Base-by-base conservation (phyloP, 2,113 vertebrate genomes). In the Bolborhynchus lineola region DNA sequence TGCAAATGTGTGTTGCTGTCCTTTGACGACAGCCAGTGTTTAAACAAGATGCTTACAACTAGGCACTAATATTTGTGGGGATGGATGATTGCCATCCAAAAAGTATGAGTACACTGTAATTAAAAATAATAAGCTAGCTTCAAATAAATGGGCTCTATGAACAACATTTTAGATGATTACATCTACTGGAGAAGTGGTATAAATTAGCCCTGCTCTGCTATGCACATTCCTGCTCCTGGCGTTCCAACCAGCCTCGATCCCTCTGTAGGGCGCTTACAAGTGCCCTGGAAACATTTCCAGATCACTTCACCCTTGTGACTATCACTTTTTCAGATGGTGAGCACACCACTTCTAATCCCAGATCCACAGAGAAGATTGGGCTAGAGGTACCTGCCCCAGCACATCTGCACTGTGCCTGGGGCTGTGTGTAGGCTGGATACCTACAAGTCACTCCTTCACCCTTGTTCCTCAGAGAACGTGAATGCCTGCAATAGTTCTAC, bases 401-500 rank as follows among this genome's bases (percentile, higher is more conserved):
- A 1, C 19, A 31, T 49, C 37, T 3, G 4, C 25, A 37, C 1
- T 1, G 24, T 79, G 60, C 28, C 37, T 24, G 46, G 5, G 41
- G 68, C 11, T 31, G 25, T 0, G 0, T n/a, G 16, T 35, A 62
- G 44, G 26, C 16, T 77, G 39, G 9, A 16, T 19, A 72, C 15
- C 20, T 3, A 2, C 0, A 1, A 72, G 25, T 50, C 25, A 53
- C 6, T 18, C 3, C 46, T 49, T 68, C 6, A 3, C 28, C 31
- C 10, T 59, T 31, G 46, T 9, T 85, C 35, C 33, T 13, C 25
- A 37, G 37, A 59, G 67, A 75, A 33, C 25, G 10, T 6, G 24
- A 39, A 50, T 24, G 8, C 13, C 35, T 77, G 28, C 35, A 57
- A 9, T 21, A 35, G 9, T 25, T 25, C 25, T 77, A 23, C 16